Evolutionary conservation across 2,888 invertebrate genomes (phyloP), one percentile per base, ranked within the genome.

Genomic region (Zygaena filipendulae): DNA sequence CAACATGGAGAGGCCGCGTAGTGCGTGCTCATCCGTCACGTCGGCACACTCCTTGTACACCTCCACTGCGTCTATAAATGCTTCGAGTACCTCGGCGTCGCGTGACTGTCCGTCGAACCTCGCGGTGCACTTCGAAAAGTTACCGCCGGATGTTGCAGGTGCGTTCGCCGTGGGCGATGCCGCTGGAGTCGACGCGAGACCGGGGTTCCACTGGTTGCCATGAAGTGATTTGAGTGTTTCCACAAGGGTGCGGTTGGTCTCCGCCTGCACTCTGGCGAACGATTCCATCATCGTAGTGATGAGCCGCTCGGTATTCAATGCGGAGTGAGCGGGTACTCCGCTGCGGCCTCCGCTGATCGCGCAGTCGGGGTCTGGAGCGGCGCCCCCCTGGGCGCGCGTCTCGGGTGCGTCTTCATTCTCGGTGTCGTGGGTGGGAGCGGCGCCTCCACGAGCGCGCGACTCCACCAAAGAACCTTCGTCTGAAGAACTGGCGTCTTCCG

Each of bases 31-130:
- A 19, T 41, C 37, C 3, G 25, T 33, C 11, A 39, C 29, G 18
- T 23, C 9, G 2, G 30, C n/a, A 13, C 40, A 41, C 9, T 41
- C 40, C 14, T 37, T 37, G 21, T 31, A 39, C 2, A 31, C 12
- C 18, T 33, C 11, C 3, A 33, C 27, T 3, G 32, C 29, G 19
- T 38, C 36, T 4, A 38, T 19, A 20, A 40, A 40, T 2, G 40
- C 38, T 16, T 35, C 39, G 5, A 39, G 3, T 3, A n/a, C 25
- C 4, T 29, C 33, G n/a, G 30, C 29, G 21, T 33, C 29, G 8
- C 12, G 14, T 1, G 24, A 3, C 7, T 9, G 9, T 3, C 25
- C 33, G 13, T 29, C 21, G 11, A 38, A 38, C 1, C 38, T 20
- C 8, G 32, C 24, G n/a, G 35, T 32, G 19, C 35, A 35, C 14